Base-by-base conservation (phyloP, 1,140 invertebrate species). In the Lepidurus apus region DNA sequence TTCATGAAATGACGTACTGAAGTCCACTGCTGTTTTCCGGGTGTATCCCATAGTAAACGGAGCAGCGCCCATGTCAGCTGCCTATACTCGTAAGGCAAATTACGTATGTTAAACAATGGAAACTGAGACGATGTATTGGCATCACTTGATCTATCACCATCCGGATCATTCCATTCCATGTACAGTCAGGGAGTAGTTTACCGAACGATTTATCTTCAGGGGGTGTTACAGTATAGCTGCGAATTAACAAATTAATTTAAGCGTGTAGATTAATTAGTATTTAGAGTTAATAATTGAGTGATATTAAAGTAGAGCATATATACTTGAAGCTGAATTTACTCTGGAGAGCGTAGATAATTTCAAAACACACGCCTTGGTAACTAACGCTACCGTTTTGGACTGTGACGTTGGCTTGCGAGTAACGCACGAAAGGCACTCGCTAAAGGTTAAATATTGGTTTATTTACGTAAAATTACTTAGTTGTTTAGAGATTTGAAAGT, bases 1-100 rank as follows among this genome's bases (percentile, higher is more conserved):
- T 74, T 84, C 81, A 75, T 83, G 82, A 79, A 85, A 87, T 7
- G 85, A 81, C 9, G 83, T 81, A 1, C 84, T 86, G 81, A 87
- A 87, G 78, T 86, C 85, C 24, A 86, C 82, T 13, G 85, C 87
- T 75, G 82, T 81, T 9, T 83, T 82, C 24, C 86, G 80, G 42
- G 83, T 80, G 74, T 85, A 81, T 13, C 85, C 86, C 44, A 87
- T 86, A 8, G 86, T 86, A 77, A 87, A 84, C 7, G 84, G 83
- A 8, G 84, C 84, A 8, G 84, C 82, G 3, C 85, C 87, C 21
- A 87, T 76, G 81, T 87, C 86, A 42, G 84, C 86, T 80, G 80
- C 81, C 83, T 84, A 65, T 10, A 13, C 1, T 21, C 21, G 44
- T 43, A 43, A n/a, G 13, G 45, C 13, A 24, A 26, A 34, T 26